A percentile compares a stretch with the other conserved stretches of the same genome.
phyloP scores from a whole-genome alignment of 2,797 vertebrate genomes.

The Crenichthys baileyi region DNA sequence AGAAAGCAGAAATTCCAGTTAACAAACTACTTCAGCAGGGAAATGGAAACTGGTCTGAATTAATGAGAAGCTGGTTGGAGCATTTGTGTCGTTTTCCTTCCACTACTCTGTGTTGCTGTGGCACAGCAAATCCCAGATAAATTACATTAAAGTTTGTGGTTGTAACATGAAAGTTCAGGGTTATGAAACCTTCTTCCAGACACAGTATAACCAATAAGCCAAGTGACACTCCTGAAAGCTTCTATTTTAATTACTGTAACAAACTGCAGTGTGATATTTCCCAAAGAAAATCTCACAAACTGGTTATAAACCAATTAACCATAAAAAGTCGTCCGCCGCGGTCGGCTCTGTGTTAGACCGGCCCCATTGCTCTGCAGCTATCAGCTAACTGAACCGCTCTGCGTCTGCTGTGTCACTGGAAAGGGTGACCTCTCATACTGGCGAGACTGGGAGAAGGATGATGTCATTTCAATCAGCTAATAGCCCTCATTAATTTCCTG shows the following conservation, averaged over 20 bases:
- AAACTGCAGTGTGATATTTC: not conserved
- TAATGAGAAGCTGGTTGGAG: not conserved
- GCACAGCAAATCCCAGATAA: not conserved
- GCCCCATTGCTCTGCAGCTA: not conserved
- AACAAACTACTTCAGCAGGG: no score
- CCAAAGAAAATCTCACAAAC: not conserved
- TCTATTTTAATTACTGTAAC: not conserved
- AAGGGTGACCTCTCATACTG: conserved; percentile 22
- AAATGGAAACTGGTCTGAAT: not conserved
- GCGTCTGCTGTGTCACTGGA: not conserved
- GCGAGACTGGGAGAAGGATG: conserved; percentile 16
- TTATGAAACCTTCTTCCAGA: no score
- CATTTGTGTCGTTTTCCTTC: not conserved
- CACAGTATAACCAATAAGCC: no score
- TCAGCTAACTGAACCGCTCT: conserved; percentile 13
- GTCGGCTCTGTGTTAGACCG: not conserved
- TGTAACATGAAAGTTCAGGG: not conserved
- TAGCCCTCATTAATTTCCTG: conserved; percentile 60
- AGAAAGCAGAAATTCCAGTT: no score
- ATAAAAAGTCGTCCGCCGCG: not conserved
- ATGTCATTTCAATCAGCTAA: conserved; percentile 65
- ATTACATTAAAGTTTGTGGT: not conserved
- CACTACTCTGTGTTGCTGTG: not conserved
- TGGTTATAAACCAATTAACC: not conserved
- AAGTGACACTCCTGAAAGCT: no score